Evolutionary conservation across 2,113 vertebrate species (phyloP).

Genomic region (Phycodurus eques): DNA sequence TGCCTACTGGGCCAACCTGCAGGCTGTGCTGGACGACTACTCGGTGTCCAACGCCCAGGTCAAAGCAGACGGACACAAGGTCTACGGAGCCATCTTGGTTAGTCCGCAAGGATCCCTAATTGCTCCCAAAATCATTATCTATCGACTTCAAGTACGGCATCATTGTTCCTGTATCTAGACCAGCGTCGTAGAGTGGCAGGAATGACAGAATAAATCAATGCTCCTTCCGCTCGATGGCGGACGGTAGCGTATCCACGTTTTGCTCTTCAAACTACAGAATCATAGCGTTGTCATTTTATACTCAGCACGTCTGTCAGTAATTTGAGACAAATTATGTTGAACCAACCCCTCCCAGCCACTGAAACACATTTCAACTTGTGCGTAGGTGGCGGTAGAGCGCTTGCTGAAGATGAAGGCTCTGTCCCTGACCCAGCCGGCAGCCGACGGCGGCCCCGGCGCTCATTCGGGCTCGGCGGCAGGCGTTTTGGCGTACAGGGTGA

Average conservation of each 20-base stretch:
- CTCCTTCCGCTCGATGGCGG: too few species aligned
- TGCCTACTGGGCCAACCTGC: conserved; percentile 90
- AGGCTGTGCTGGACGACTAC: conserved; percentile 87
- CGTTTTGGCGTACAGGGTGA: conserved; percentile 50
- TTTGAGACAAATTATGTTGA: too few species aligned
- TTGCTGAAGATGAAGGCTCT: conserved; percentile 87
- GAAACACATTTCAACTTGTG: background rate
- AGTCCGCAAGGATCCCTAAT: conserved; percentile 25
- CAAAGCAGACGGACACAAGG: conserved; percentile 91
- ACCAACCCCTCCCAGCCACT: too few species aligned
- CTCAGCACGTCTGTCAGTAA: too few species aligned
- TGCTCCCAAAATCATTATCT: too few species aligned
- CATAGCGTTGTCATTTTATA: too few species aligned
- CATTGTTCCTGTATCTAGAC: background rate
- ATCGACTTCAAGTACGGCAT: too few species aligned
- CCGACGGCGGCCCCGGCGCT: conserved; percentile 27
- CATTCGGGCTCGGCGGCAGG: conserved; percentile 25
- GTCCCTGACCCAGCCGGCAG: conserved; percentile 54
- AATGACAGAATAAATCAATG: too few species aligned
- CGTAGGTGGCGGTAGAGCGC: conserved; percentile 87
- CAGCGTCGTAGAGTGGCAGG: too few species aligned
- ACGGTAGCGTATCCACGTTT: too few species aligned
- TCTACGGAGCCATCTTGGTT: conserved; percentile 91
- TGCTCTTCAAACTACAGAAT: too few species aligned
- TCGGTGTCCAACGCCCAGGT: conserved; percentile 92